Percentiles rank a stretch among this genome's conserved stretches.
phyloP scores from a whole-genome alignment of 2,113 vertebrate genomes.

The Meles meles region DNA sequence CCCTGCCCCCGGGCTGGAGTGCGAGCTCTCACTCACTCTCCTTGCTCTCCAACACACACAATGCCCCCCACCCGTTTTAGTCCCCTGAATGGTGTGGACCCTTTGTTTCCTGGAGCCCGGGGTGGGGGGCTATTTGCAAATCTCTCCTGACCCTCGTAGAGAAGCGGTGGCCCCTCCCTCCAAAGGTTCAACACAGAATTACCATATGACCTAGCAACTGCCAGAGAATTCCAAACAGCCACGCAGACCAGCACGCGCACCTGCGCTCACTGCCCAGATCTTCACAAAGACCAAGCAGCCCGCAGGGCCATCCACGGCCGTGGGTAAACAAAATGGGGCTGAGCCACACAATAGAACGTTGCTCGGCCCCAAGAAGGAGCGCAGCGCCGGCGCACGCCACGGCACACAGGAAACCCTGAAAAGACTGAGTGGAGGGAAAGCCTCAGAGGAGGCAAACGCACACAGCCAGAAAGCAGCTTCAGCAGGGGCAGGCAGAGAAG shows the following conservation, averaged over 20 bases:
- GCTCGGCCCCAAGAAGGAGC: fast-evolving
- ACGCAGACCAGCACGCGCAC: fast-evolving
- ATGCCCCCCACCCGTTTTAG: fast-evolving
- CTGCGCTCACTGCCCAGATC: fast-evolving
- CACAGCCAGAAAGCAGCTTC: not conserved
- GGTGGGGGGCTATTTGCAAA: not conserved
- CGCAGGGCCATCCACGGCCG: fast-evolving
- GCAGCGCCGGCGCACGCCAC: fast-evolving
- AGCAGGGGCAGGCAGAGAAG: fast-evolving
- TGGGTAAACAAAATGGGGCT: fast-evolving
- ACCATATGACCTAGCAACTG: fast-evolving
- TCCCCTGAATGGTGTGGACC: not conserved
- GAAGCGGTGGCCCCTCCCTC: not conserved
- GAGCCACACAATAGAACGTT: fast-evolving
- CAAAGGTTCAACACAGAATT: not conserved
- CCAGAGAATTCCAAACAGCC: not conserved
- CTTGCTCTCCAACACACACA: fast-evolving
- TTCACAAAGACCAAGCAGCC: not conserved
- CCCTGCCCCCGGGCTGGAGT: not conserved
- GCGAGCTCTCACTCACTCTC: fast-evolving
- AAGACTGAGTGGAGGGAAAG: not conserved
- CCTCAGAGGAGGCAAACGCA: not conserved
- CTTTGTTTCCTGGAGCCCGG: not conserved
- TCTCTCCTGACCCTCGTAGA: not conserved
- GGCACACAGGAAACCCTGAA: fast-evolving